Percentiles rank a stretch among this genome's conserved stretches.
Evolutionary conservation across 2,797 vertebrate species (phyloP).

Genomic region (Microhierax caerulescens): DNA sequence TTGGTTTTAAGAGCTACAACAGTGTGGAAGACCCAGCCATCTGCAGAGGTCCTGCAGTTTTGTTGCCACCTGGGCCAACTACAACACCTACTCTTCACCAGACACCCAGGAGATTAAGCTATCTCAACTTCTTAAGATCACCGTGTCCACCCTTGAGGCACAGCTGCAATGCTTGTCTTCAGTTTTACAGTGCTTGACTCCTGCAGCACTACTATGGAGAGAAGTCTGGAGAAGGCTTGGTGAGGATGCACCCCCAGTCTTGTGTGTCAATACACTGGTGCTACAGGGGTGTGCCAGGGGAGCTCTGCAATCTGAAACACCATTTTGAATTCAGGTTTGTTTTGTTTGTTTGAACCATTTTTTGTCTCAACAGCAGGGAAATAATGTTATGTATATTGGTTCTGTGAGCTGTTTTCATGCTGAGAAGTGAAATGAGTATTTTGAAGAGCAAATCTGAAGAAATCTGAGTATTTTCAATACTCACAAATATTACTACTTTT

Average conservation of each 20-base stretch:
- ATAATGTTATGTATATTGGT: not conserved
- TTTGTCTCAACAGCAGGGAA: not conserved
- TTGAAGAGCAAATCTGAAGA: not conserved
- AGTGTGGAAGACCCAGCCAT: not conserved
- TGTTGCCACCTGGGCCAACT: not conserved
- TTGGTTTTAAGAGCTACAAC: not conserved
- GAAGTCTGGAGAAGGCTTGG: not conserved
- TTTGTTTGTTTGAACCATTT: not conserved
- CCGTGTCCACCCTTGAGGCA: not conserved
- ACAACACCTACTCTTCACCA: not conserved
- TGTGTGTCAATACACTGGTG: not conserved
- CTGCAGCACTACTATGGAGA: not conserved
- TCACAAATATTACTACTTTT: not conserved
- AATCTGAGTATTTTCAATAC: not conserved
- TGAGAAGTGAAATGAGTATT: not conserved
- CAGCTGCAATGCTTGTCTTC: not conserved
- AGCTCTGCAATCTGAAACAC: not conserved
- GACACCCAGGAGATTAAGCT: not conserved
- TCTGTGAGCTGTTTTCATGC: not conserved
- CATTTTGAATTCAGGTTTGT: not conserved
- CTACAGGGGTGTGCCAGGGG: not conserved
- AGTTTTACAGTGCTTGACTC: not conserved
- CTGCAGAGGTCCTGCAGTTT: not conserved
- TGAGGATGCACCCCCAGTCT: fast-evolving
- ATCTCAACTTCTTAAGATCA: not conserved